These are phyloP conservation scores for Anthoscopus minutus DNA, from an alignment of 2,113 vertebrate genomes.

Conservation along the genomic window DNA sequence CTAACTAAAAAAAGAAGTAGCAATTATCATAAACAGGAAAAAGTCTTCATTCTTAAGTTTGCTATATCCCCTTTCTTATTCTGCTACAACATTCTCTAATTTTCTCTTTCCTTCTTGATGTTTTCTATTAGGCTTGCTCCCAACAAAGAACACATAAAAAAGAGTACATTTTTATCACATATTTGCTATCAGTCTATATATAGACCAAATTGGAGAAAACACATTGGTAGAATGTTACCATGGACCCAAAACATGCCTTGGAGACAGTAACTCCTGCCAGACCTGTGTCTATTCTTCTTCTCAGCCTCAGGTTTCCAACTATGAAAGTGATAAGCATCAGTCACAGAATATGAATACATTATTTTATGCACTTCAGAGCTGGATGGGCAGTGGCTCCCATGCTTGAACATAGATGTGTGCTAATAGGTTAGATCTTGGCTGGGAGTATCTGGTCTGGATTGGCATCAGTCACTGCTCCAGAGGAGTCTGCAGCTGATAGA, in stretches of 20 bases:
- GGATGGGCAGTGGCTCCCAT: not conserved
- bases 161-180: not conserved
- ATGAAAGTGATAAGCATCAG: not conserved
- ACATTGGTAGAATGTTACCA: not conserved
- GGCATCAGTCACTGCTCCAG: not conserved
- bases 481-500: not conserved
- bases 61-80: not conserved
- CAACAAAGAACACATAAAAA: not conserved
- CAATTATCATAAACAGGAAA: not conserved
- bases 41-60: not conserved
- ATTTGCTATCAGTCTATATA: not conserved
- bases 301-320: not conserved
- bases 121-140: not conserved
- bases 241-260: not conserved
- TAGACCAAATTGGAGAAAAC: not conserved
- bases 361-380: not conserved
- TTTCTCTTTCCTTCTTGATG: not conserved
- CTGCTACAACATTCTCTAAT: not conserved
- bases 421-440: not conserved
- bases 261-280: not conserved
- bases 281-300: not conserved
- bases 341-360: not conserved
- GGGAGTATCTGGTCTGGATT: not conserved
- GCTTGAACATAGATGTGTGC: not conserved
- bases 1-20: not conserved